Conservation (phyloP, 2,113 vertebrate species). For the Nerophis lumbriciformis region DNA sequence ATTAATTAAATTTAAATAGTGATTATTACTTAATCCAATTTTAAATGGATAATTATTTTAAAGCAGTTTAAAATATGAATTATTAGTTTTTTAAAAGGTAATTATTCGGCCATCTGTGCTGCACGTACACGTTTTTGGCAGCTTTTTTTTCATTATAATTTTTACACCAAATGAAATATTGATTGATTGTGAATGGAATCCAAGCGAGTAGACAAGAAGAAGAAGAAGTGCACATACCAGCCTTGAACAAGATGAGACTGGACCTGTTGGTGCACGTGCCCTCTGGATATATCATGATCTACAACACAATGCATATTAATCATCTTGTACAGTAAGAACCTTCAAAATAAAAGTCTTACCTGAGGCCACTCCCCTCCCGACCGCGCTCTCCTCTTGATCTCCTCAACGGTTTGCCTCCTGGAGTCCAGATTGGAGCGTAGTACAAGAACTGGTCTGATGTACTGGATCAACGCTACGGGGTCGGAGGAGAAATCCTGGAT, state of each 20-base stretch:
- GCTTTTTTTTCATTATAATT: too few relatives aligned
- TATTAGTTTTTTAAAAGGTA: too few relatives aligned
- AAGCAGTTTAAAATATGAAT: too few relatives aligned
- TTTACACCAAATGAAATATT: background rate
- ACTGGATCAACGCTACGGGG: slow-evolving; percentile 84
- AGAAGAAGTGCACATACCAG: slow-evolving; percentile 74
- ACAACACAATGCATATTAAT: slow-evolving; percentile 8
- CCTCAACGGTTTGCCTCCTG: slow-evolving; percentile 88
- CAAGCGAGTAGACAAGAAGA: too few relatives aligned
- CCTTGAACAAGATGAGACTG: slow-evolving; percentile 89
- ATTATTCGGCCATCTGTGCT: too few relatives aligned
- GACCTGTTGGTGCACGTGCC: slow-evolving; percentile 94
- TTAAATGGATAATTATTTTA: too few relatives aligned
- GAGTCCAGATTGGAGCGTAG: slow-evolving; percentile 89
- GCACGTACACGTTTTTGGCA: too few relatives aligned
- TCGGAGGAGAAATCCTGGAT: background rate
- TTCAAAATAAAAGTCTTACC: slow-evolving; percentile 62
- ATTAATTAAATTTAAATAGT: too few relatives aligned
- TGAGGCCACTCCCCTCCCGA: slow-evolving; percentile 89
- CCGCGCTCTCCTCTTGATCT: slow-evolving; percentile 81
- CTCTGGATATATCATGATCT: slow-evolving; percentile 97
- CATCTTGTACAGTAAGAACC: too few relatives aligned
- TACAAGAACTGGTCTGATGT: slow-evolving; percentile 88
- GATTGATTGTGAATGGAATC: too few relatives aligned
- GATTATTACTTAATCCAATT: too few relatives aligned